Base-by-base conservation (phyloP, 1,140 invertebrate species). In the Watersipora subatra region DNA sequence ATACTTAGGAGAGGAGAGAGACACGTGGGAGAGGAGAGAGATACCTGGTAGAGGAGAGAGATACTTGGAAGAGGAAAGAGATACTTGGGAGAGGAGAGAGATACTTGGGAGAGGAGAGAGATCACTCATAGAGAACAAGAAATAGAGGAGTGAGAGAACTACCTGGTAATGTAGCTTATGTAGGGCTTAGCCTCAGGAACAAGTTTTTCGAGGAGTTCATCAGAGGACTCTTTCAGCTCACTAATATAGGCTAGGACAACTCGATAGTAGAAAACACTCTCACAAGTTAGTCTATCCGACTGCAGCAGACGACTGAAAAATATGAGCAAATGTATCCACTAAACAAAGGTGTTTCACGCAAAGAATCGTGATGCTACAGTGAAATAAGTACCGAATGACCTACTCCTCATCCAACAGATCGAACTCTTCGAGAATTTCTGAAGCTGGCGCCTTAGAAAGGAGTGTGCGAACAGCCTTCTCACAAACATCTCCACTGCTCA, bases 191-290 rank as follows among this genome's bases (percentile, higher is more conserved):
- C 34, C 7, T 46, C 34, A n/a, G 34, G 81, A 34, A 82, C 65
- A 15, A 83, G 70, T 63, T 70, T 73, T n/a, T 83, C 82, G 57
- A 83, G 66, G 25, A 75, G 69, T 28, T 79, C 77, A 19, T 78
- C 78, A 46, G 70, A 76, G 15, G 74, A 67, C 1, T 69, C 67
- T 15, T 76, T 75, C 22, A 73, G 66, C 3, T 63, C 58, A 30
- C 72, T 66, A 12, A 79, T 58, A 63, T 73, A 69, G 62, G 71
- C 64, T 61, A 82, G 80, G 1, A 88, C 72, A 69, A 80, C 83
- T 27, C 82, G 78, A 87, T 86, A 88, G 70, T 84, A 87, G 0
- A 87, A 73, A 2, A 83, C 78, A 67, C 80, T 83, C 72, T 88
- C 87, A 70, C 74, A 71, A 7, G 68, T 75, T 62, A 73, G 71